Base-by-base conservation (phyloP, 2,113 vertebrate genomes). In the Pelusios castaneus region DNA sequence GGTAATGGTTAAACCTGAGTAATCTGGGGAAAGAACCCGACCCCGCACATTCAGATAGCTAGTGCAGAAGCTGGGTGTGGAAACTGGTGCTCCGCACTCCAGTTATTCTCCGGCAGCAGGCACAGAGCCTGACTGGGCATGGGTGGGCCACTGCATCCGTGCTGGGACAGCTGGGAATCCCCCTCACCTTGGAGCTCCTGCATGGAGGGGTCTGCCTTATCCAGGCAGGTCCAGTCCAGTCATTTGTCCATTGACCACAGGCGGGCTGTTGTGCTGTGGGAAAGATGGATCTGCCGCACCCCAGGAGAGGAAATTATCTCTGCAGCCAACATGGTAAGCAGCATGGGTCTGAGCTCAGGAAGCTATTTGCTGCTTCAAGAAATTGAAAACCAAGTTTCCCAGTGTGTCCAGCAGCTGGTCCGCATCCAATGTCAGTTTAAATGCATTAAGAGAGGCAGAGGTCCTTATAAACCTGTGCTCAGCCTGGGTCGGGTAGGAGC, bases 21-120 rank as follows among this genome's bases (percentile, higher is more conserved):
- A 31, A 10, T 19, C 25, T 1, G 2, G 91, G 13, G 45, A 11
- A 75, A 8, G n/a, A 52, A 49, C 63, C 2, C 0, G 1, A n/a
- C 49, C 34, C 0, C 1, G 29, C 0, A 1, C 1, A 1, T 8
- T 6, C 45, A 4, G 45, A 73, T 43, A 78, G 51, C 1, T 1
- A 21, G 84, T 31, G 9, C 1, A 11, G 84, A 47, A 21, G 8
- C 1, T 1, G 7, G 34, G 1, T 0, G 2, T 25, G 41, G 0
- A 1, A 51, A 12, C 49, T 27, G 43, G 43, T 1, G 3, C 1
- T 0, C 8, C 5, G 38, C 1, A 1, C 6, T 6, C 60, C 3
- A 31, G 29, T 17, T 47, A 85, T 38, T 31, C 70, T 8, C 16
- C 22, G 29, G 13, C 34, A 47, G 27, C 6, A 5, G 41, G 55